Evolutionary conservation across 2,888 invertebrate genomes (phyloP).

Genomic region (Morpho achilles): DNA sequence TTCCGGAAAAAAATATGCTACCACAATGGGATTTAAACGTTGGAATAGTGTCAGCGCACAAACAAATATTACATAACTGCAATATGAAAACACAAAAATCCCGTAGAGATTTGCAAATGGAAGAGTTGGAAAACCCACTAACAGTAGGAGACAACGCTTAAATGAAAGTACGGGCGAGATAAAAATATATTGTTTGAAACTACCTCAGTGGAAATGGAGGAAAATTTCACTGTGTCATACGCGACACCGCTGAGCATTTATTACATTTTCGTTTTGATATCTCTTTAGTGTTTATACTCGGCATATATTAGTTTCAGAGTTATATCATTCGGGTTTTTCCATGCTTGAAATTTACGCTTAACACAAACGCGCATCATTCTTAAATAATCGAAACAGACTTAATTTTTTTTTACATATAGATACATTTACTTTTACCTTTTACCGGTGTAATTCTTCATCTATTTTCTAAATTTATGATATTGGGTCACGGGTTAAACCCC

Average conservation of each 20-base stretch:
- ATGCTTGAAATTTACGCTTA: too few relatives aligned
- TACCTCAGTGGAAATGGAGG: conserved; percentile 15
- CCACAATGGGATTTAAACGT: conserved; percentile 21
- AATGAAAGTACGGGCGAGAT: conserved; percentile 22
- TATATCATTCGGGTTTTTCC: too few relatives aligned
- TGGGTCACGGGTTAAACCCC: too few relatives aligned
- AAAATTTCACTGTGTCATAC: conserved; percentile 16
- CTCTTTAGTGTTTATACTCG: too few relatives aligned
- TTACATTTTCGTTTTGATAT: conserved; percentile 1
- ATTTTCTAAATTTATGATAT: too few relatives aligned
- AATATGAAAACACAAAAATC: conserved; percentile 20
- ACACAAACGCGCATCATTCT: too few relatives aligned
- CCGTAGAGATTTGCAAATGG: conserved; percentile 15
- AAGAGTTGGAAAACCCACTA: conserved; percentile 21
- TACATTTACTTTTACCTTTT: too few relatives aligned
- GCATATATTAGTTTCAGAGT: too few relatives aligned
- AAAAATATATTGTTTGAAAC: conserved; percentile 26
- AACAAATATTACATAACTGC: conserved; percentile 13
- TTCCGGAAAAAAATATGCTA: conserved; percentile 8
- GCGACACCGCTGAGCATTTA: conserved; percentile 16
- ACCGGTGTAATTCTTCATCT: too few relatives aligned
- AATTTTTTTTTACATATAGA: too few relatives aligned
- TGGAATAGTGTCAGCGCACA: conserved; percentile 18
- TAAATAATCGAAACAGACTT: too few relatives aligned
- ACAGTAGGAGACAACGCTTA: conserved; percentile 15